These are phyloP conservation scores for Radopholus similis DNA, from an alignment of 1,140 invertebrate species.

Conservation along the genomic window DNA sequence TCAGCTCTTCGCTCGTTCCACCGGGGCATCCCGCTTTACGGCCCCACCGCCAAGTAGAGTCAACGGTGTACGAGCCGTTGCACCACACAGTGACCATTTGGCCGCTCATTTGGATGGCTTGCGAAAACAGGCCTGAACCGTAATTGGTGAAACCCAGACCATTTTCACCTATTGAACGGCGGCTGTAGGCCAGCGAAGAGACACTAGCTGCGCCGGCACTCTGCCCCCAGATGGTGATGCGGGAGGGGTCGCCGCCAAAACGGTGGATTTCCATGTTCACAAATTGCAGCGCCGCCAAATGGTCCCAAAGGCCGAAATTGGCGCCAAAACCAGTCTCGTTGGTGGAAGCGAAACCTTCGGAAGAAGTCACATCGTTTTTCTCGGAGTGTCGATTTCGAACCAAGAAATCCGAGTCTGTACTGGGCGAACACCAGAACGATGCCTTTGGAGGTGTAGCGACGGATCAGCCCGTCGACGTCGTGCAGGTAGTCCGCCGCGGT, in stretches of 20 bases:
- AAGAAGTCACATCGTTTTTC: neutral
- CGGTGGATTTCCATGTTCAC: conserved; percentile 54
- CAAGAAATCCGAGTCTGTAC: conserved; percentile 42
- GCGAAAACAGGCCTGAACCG: conserved; percentile 31
- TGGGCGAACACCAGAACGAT: conserved; percentile 42
- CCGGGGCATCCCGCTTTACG: too few species aligned
- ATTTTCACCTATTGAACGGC: conserved; percentile 28
- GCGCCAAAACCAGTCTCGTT: conserved; percentile 64
- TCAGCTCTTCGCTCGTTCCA: too few species aligned
- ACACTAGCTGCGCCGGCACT: conserved; percentile 67
- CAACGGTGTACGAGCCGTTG: too few species aligned
- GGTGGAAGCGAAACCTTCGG: conserved; percentile 50
- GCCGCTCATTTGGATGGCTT: conserved; percentile 43
- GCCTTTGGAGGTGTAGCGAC: conserved; percentile 33
- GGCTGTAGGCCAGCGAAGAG: conserved; percentile 39
- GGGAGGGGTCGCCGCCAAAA: conserved; percentile 67
- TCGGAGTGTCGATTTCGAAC: neutral
- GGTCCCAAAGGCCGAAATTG: conserved; percentile 48
- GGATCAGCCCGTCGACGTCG: conserved; percentile 29
- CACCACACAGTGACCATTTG: conserved; percentile 19
- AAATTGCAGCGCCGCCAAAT: conserved; percentile 22
- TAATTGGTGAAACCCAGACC: neutral
- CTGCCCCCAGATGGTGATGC: conserved; percentile 71
- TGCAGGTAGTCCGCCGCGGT: neutral
- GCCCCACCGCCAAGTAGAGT: too few species aligned